Conservation (phyloP, 2,113 vertebrate species). For the Crotalus horridus region DNA sequence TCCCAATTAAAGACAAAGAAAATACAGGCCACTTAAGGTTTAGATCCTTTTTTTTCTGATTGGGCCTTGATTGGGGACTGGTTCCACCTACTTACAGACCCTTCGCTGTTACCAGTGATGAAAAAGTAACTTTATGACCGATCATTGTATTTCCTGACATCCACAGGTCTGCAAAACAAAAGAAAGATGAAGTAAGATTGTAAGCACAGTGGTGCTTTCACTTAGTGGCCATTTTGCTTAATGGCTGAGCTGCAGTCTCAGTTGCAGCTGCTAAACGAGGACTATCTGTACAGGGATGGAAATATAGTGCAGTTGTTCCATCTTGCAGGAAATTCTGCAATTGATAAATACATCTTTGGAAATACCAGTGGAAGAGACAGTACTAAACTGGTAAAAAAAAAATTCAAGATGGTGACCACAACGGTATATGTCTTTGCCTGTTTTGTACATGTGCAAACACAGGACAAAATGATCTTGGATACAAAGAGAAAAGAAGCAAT, state of each 20-base stretch:
- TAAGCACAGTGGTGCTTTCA: neutral
- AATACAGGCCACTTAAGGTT: slow-evolving; percentile 60
- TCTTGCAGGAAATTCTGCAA: neutral
- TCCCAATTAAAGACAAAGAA: slow-evolving; percentile 51
- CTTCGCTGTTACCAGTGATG: slow-evolving; percentile 32
- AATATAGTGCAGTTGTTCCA: neutral
- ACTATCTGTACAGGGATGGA: neutral
- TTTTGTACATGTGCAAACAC: neutral
- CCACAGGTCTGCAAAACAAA: neutral
- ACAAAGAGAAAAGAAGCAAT: neutral
- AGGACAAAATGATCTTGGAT: neutral
- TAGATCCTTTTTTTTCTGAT: slow-evolving; percentile 59
- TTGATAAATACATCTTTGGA: neutral
- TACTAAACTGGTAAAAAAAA: neutral
- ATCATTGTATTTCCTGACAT: neutral
- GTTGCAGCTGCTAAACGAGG: neutral
- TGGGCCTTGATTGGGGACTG: slow-evolving; percentile 31
- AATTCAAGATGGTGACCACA: neutral
- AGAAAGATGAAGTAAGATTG: neutral
- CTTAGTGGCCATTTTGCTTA: neutral
- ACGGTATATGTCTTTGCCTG: neutral
- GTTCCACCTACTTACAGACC: slow-evolving; percentile 55
- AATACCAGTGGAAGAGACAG: neutral
- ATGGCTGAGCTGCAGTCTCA: neutral
- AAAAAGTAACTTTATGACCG: neutral